These are phyloP conservation scores for Hyphantria cunea DNA, from an alignment of 1,140 invertebrate genomes.

Conservation along the genomic window DNA sequence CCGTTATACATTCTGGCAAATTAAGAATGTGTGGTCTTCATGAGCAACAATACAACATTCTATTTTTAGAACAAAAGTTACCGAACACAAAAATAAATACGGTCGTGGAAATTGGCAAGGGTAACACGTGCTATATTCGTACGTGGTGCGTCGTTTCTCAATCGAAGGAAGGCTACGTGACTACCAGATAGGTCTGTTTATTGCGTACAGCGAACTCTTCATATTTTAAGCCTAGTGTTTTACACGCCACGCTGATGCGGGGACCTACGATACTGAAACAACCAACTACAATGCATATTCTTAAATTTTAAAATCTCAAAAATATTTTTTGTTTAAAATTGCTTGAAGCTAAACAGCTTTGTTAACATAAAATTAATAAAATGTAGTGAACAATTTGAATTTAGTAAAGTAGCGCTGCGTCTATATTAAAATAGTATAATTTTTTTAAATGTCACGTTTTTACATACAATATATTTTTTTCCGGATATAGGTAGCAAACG, in stretches of 20 bases:
- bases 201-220: neutral
- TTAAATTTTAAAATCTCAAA: too few relatives aligned
- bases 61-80: constrained; percentile 46
- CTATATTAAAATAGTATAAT: constrained; percentile 11
- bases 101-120: constrained; percentile 43
- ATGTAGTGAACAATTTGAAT: neutral
- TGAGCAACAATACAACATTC: constrained; percentile 11
- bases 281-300: too few relatives aligned
- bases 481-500: too few relatives aligned
- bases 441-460: constrained; percentile 13
- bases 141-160: constrained; percentile 46
- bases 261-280: too few relatives aligned
- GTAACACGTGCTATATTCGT: constrained; percentile 44
- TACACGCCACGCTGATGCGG: constrained; percentile 3
- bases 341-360: constrained; percentile 1
- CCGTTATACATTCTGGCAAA: constrained; percentile 6
- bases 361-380: neutral
- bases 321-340: too few relatives aligned
- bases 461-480: neutral
- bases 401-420: neutral
- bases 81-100: constrained; percentile 42
- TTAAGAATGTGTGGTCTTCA: constrained; percentile 15
- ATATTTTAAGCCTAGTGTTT: neutral
- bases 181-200: constrained; percentile 12
- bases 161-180: constrained; percentile 39